A percentile compares a stretch with the other conserved stretches of the same genome.
Conservation (phyloP, 2,888 invertebrate genomes). For the Neocrepidodera transversa region DNA sequence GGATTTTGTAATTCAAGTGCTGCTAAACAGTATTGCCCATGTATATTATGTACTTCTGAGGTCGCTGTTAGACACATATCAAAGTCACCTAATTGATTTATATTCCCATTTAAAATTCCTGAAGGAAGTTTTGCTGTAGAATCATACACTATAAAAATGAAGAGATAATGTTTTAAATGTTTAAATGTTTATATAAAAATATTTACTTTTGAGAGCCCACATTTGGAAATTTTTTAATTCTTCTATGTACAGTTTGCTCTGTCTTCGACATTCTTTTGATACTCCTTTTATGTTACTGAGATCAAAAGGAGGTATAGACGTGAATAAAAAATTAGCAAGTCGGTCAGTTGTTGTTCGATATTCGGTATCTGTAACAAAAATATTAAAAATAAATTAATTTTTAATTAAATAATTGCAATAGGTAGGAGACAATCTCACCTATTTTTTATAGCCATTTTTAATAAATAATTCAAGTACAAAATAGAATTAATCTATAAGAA, state of each 20-base stretch:
- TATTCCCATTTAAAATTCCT: constrained; percentile 58
- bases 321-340: constrained; percentile 49
- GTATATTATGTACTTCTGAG: constrained; percentile 55
- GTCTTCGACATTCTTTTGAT: constrained; percentile 51
- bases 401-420: not conserved
- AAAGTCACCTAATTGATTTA: constrained; percentile 60
- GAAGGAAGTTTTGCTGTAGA: constrained; percentile 59
- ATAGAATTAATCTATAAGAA: no score
- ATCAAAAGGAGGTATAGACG: constrained; percentile 55
- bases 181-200: not conserved
- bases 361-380: constrained; percentile 52
- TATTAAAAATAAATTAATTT: constrained; percentile 8
- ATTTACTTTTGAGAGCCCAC: constrained; percentile 60
- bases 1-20: constrained; percentile 64
- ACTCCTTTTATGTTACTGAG: constrained; percentile 52
- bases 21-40: constrained; percentile 72
- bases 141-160: constrained; percentile 57
- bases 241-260: constrained; percentile 52
- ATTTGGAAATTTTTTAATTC: constrained; percentile 54
- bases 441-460: no score
- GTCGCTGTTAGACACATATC: constrained; percentile 55
- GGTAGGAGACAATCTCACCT: no score
- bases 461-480: no score
- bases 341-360: constrained; percentile 48
- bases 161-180: no score